phyloP scores from a whole-genome alignment of 2,888 invertebrate genomes.

The Eledona agricola region DNA sequence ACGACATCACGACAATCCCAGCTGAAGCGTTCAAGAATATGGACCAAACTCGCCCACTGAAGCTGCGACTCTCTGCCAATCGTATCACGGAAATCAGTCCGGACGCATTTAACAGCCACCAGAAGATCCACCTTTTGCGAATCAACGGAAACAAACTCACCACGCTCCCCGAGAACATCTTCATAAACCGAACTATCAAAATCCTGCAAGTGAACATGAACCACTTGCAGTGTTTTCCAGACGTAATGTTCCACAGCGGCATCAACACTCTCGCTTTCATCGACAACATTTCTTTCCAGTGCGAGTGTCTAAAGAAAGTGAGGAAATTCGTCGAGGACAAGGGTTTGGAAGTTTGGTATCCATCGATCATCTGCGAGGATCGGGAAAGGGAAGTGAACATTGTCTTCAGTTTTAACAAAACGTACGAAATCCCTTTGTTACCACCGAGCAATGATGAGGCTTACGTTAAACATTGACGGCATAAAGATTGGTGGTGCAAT shows the following conservation, averaged over 20 bases:
- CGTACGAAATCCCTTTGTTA: slow-evolving; percentile 48
- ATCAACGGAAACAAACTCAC: slow-evolving; percentile 50
- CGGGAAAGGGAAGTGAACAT: slow-evolving; percentile 44
- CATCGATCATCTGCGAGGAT: slow-evolving; percentile 50
- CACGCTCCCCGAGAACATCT: slow-evolving; percentile 44
- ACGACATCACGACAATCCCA: slow-evolving; percentile 48
- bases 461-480: slow-evolving; percentile 17
- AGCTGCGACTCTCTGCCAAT: slow-evolving; percentile 51
- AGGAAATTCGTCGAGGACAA: slow-evolving; percentile 47
- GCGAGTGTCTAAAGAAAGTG: slow-evolving; percentile 52
- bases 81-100: slow-evolving; percentile 48
- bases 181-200: slow-evolving; percentile 47
- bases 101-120: slow-evolving; percentile 44
- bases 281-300: slow-evolving; percentile 50
- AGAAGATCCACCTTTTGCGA: slow-evolving; percentile 46
- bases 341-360: slow-evolving; percentile 48
- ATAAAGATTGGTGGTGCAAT: slow-evolving; percentile 10
- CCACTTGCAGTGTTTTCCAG: slow-evolving; percentile 49
- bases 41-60: slow-evolving; percentile 44
- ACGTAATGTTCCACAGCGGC: slow-evolving; percentile 41
- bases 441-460: slow-evolving; percentile 34
- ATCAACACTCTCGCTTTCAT: slow-evolving; percentile 48
- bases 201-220: slow-evolving; percentile 51
- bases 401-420: slow-evolving; percentile 49
- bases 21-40: slow-evolving; percentile 49